Percentiles rank a stretch among this genome's conserved stretches.
These are phyloP conservation scores for Poecilia velifera DNA, from an alignment of 2,797 vertebrate species.

Conservation along the genomic window DNA sequence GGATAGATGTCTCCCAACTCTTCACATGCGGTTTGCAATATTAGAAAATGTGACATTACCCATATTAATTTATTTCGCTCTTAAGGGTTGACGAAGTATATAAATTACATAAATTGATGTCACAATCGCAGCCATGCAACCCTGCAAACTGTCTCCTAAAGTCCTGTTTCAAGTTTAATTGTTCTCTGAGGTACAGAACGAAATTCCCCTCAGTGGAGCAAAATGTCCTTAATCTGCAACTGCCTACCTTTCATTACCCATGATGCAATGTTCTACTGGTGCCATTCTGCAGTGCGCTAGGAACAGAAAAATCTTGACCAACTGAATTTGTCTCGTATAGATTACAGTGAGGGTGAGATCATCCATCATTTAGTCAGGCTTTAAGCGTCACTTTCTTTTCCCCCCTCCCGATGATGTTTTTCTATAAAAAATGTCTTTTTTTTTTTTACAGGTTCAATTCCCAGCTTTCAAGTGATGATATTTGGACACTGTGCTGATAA, in stretches of 20 bases:
- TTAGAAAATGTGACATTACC: background rate
- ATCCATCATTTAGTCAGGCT: conserved; percentile 72
- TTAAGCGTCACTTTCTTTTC: conserved; percentile 52
- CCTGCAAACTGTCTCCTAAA: conserved; percentile 8
- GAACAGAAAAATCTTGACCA: conserved; percentile 71
- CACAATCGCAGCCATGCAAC: conserved; percentile 15
- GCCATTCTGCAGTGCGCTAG: conserved; percentile 76
- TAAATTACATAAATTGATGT: background rate
- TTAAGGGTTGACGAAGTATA: background rate
- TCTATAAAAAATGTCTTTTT: conserved; percentile 10
- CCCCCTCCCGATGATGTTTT: conserved; percentile 40
- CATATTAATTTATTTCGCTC: background rate
- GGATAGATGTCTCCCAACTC: conserved; percentile 6
- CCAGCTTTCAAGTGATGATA: conserved; percentile 30
- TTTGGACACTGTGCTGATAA: conserved; percentile 42
- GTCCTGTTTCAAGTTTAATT: conserved; percentile 17
- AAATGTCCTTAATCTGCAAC: conserved; percentile 66
- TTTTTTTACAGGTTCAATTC: conserved; percentile 10
- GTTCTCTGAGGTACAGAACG: conserved; percentile 15
- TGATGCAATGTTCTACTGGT: conserved; percentile 58
- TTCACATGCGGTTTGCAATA: background rate
- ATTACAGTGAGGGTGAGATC: conserved; percentile 63
- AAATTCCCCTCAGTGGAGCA: conserved; percentile 27
- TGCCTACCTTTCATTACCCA: conserved; percentile 65
- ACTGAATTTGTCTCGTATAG: conserved; percentile 61